Base-by-base conservation (phyloP, 2,113 vertebrate genomes). In the Caretta caretta region DNA sequence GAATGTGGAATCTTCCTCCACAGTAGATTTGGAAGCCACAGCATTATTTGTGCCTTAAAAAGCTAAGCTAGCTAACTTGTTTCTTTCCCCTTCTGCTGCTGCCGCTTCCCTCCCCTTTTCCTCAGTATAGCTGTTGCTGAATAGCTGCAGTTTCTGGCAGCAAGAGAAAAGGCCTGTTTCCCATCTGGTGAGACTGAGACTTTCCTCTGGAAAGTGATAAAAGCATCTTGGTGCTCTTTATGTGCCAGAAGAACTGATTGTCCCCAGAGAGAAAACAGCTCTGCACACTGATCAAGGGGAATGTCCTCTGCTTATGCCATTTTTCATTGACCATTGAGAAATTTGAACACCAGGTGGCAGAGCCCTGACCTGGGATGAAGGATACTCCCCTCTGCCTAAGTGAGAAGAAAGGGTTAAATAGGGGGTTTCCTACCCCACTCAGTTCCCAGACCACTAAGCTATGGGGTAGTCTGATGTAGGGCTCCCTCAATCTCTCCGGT, bases 121-220 rank as follows among this genome's bases (percentile, higher is more conserved):
- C 35, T 82, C 5, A 84, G 51, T 49, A 86, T 22, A 56, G 46
- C 31, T 80, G 46, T 49, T 89, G 72, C n/a, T 51, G 84, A 92
- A 93, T 51, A 81, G 35, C 5, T 62, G 10, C 46, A 7, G 14
- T 81, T 84, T 81, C 80, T 92, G 76, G 16, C 54, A 94, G 80
- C 8, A 87, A 79, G 51, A 27, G 35, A 72, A 72, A 85, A 56
- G 72, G 81, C 16, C 12, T 56, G 48, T 42, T 38, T 87, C 9
- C 48, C 25, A 82, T 51, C 78, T 95, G 82, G 69, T 81, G 82
- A 89, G 38, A 81, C 3, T 5, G 86, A 88, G 54, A 46, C 72
- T 92, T 94, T 95, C 75, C 24, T 57, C 54, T 87, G 88, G 35
- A 50, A 92, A 90, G 69, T 38, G n/a, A 17, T 82, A 51, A 91